These are phyloP conservation scores for Drosophila sturtevanti DNA, from an alignment of 1,140 invertebrate genomes.

Conservation along the genomic window DNA sequence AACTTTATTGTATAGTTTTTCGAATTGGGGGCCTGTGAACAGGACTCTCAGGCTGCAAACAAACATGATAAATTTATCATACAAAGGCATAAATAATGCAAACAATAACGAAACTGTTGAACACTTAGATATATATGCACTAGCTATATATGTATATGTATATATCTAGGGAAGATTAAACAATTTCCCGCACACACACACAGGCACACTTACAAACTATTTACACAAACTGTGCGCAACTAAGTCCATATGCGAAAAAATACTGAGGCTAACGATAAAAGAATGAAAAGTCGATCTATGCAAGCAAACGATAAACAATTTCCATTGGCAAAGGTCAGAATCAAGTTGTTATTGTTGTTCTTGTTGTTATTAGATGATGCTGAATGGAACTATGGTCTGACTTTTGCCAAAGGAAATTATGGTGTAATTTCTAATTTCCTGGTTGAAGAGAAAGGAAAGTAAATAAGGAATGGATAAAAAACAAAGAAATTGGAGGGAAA, in stretches of 20 bases:
- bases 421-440: constrained; percentile 7
- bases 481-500: constrained; percentile 23
- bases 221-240: constrained; percentile 6
- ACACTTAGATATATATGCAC: constrained; percentile 58
- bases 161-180: constrained; percentile 21
- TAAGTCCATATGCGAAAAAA: constrained; percentile 1
- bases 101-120: constrained; percentile 52
- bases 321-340: not conserved
- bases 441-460: constrained; percentile 27
- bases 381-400: not conserved
- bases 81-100: constrained; percentile 71
- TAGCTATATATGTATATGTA: not conserved
- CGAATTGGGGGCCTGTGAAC: constrained; percentile 30
- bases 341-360: not conserved
- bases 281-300: not conserved
- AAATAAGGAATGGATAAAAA: constrained; percentile 66
- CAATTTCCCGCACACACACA: constrained; percentile 24
- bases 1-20: constrained; percentile 8
- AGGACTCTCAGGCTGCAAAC: constrained; percentile 9
- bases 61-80: constrained; percentile 67
- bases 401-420: constrained; percentile 1
- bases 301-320: not conserved
- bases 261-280: not conserved
- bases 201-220: constrained; percentile 19
- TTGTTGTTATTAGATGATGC: not conserved